Evolutionary conservation across 2,888 invertebrate genomes (phyloP).

Genomic region (Ceraclea dissimilis): DNA sequence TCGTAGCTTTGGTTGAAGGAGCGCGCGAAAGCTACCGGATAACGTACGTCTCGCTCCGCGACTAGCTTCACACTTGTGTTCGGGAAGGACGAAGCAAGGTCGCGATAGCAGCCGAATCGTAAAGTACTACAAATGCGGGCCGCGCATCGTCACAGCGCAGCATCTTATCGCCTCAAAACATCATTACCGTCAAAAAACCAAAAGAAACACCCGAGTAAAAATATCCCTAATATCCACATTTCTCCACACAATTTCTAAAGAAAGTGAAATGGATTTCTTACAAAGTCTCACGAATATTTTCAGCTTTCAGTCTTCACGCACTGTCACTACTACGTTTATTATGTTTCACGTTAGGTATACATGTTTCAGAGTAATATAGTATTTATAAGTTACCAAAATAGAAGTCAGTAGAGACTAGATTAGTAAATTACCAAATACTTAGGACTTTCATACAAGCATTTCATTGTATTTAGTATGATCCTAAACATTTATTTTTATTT

Average conservation of each 20-base stretch:
- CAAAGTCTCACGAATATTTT: background rate
- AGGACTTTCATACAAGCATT: no score
- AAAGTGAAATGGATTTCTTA: background rate
- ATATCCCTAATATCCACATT: background rate
- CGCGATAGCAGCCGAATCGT: constrained; percentile 24
- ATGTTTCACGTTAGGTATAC: background rate
- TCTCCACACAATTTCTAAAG: background rate
- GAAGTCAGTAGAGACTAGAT: no score
- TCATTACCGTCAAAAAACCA: background rate
- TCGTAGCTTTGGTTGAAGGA: background rate
- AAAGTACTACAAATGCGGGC: background rate
- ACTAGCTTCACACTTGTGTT: constrained; percentile 16
- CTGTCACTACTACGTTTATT: no score
- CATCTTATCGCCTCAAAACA: background rate
- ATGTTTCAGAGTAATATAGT: background rate
- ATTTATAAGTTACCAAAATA: no score
- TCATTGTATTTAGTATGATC: no score
- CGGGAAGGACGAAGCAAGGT: constrained; percentile 38
- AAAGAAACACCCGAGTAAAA: background rate
- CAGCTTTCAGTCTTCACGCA: background rate
- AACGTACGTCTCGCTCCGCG: constrained; percentile 7
- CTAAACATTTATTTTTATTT: no score
- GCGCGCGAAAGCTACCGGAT: constrained; percentile 5
- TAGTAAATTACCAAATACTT: no score
- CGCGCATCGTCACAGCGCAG: background rate